Base-by-base conservation (phyloP, 92 coral and sea anemone species). In the Plumapathes pennacea region DNA sequence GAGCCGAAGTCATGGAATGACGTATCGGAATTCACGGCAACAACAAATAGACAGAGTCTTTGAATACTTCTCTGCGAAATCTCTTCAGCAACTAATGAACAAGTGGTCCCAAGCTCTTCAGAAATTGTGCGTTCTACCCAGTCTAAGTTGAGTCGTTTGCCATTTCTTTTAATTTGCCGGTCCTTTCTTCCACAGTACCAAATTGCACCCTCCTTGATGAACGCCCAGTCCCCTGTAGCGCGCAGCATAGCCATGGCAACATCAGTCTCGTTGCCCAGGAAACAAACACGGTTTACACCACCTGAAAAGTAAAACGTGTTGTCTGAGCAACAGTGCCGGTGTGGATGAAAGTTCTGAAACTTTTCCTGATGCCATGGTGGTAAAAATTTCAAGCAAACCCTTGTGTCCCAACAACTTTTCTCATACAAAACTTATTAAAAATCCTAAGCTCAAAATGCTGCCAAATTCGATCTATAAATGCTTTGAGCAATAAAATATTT, bases 171-270 rank as follows among this genome's bases (percentile, higher is more conserved):
- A n/a, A 91, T 74, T 51, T 80, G 88, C 50, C 95, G 52, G 67
- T 88, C 90, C 15, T 48, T 67, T 13, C 97, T 90, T 33, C 97
- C 97, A 28, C 72, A 50, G 57, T 64, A 91, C 86, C 92, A 79
- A 43, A 91, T 76, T 7, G 50, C 57, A 19, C 65, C 41, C 34
- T 67, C 64, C 36, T 69, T 67, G 7, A 88, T 71, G 48, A 65
- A 81, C 2, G 78, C 97, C 64, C 82, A 59, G 74, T 91, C 96
- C 21, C 96, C 97, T 21, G 91, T 83, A 22, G 90, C 64, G 42
- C 97, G 84, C 72, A 88, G 61, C 19, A 55, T 62, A 37, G 74
- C 81, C 12, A 69, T 57, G 7, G 15, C 17, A 22, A 60, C 57
- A 12, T 57, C 53, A 4, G 60, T 76, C 47, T 91, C 97, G 2